These are phyloP conservation scores for Periphyllus acericola DNA, from an alignment of 2,888 invertebrate species.

Conservation along the genomic window DNA sequence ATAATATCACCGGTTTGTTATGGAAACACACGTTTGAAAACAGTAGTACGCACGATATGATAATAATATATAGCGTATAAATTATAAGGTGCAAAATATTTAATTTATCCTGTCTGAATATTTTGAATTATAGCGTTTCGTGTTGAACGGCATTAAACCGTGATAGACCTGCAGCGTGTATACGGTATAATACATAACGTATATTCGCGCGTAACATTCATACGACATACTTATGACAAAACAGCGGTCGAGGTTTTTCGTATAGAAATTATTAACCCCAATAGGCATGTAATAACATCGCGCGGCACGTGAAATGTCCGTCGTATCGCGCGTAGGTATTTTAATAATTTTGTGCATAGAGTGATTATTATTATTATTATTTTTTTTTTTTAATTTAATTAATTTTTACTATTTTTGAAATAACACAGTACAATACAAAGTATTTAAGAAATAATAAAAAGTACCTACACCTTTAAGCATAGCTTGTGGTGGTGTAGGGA, in stretches of 20 bases:
- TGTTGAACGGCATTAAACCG: background rate
- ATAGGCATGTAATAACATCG: background rate
- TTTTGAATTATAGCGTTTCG: slow-evolving; percentile 2
- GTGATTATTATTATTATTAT: no score
- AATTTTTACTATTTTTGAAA: no score
- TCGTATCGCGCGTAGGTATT: no score
- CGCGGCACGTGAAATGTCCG: no score
- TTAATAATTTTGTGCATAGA: no score
- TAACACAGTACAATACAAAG: no score
- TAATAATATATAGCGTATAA: no score
- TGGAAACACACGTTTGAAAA: background rate
- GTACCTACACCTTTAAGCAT: no score
- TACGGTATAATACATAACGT: background rate
- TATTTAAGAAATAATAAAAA: no score
- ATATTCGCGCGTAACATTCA: background rate
- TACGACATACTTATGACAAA: background rate
- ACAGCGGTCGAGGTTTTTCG: background rate
- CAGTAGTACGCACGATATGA: background rate
- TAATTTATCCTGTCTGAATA: slow-evolving; percentile 5
- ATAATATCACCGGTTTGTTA: background rate
- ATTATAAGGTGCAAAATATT: slow-evolving; percentile 20
- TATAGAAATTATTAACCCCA: background rate
- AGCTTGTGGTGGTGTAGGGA: no score
- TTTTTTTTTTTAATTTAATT: no score
- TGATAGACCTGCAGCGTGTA: background rate